phyloP scores from a whole-genome alignment of 2,888 invertebrate genomes.

The Troglohyphantes excavatus region DNA sequence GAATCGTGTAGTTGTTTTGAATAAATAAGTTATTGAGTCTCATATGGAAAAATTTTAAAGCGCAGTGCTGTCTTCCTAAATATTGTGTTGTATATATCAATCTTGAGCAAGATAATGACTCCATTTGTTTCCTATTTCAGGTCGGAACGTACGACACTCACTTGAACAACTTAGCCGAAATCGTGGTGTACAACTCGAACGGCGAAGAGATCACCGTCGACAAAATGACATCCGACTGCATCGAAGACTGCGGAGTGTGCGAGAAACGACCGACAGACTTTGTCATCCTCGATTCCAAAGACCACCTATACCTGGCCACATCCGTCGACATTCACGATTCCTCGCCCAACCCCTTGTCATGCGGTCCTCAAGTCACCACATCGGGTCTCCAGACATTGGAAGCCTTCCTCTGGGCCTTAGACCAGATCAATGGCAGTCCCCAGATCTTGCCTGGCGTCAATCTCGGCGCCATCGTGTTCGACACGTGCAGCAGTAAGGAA shows the following conservation, averaged over 20 bases:
- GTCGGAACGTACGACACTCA: slow-evolving; percentile 74
- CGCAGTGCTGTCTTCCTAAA: too few relatives aligned
- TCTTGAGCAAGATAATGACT: too few relatives aligned
- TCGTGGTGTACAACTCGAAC: slow-evolving; percentile 65
- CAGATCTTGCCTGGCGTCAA: slow-evolving; percentile 80
- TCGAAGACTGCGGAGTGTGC: slow-evolving; percentile 71
- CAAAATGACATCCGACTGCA: slow-evolving; percentile 72
- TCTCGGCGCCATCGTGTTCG: slow-evolving; percentile 81
- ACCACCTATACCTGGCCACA: slow-evolving; percentile 82
- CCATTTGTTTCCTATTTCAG: too few relatives aligned
- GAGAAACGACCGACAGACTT: slow-evolving; percentile 77
- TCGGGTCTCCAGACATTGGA: slow-evolving; percentile 82
- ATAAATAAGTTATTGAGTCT: too few relatives aligned
- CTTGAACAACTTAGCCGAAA: slow-evolving; percentile 63
- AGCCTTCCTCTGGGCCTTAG: slow-evolving; percentile 83
- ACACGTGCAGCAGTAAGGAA: slow-evolving; percentile 81
- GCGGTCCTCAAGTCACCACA: slow-evolving; percentile 80
- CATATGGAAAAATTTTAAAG: too few relatives aligned
- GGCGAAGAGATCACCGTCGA: slow-evolving; percentile 73
- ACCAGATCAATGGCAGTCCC: slow-evolving; percentile 80
- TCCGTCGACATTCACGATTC: slow-evolving; percentile 83
- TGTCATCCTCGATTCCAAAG: slow-evolving; percentile 79
- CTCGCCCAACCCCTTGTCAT: slow-evolving; percentile 81
- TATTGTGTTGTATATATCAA: too few relatives aligned
- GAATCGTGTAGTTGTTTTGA: too few relatives aligned